Percentiles rank a stretch among this genome's conserved stretches.
Evolutionary conservation across 1,140 invertebrate genomes (phyloP).

Genomic region (Oedothorax gibbosus): DNA sequence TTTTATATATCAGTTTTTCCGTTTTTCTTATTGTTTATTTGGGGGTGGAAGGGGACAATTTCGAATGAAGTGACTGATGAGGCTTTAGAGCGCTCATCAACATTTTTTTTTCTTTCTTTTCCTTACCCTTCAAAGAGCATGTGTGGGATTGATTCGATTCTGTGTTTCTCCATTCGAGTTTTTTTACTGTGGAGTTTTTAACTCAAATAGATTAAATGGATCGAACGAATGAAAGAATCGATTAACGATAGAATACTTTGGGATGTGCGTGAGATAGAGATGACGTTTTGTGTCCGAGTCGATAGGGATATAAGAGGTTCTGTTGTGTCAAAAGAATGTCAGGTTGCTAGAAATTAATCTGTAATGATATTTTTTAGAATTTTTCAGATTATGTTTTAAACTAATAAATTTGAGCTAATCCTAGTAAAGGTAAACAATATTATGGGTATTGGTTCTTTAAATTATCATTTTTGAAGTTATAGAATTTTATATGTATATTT

Average conservation of each 20-base stretch:
- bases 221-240: slow-evolving; percentile 27
- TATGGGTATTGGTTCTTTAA: too few species aligned
- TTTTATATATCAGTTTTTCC: slow-evolving; percentile 18
- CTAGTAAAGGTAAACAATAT: too few species aligned
- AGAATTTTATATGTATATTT: too few species aligned
- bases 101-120: slow-evolving; percentile 3
- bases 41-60: slow-evolving; percentile 15
- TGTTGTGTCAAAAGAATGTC: too few species aligned
- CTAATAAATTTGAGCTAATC: too few species aligned
- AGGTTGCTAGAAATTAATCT: too few species aligned
- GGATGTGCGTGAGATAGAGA: slow-evolving; percentile 32
- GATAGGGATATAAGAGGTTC: too few species aligned
- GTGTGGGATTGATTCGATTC: slow-evolving; percentile 34
- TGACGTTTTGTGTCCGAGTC: slow-evolving; percentile 47
- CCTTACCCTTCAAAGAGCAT: too few species aligned
- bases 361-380: too few species aligned
- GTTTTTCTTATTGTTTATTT: slow-evolving; percentile 16
- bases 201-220: not conserved
- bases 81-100: slow-evolving; percentile 49
- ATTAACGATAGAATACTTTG: slow-evolving; percentile 46
- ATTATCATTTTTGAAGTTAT: too few species aligned
- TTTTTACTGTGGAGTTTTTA: not conserved
- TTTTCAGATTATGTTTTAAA: too few species aligned
- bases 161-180: not conserved
- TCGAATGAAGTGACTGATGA: slow-evolving; percentile 45